Evolutionary conservation across 2,113 vertebrate genomes (phyloP), one percentile per base, ranked within the genome.

Genomic region (Accipiter virgatus): DNA sequence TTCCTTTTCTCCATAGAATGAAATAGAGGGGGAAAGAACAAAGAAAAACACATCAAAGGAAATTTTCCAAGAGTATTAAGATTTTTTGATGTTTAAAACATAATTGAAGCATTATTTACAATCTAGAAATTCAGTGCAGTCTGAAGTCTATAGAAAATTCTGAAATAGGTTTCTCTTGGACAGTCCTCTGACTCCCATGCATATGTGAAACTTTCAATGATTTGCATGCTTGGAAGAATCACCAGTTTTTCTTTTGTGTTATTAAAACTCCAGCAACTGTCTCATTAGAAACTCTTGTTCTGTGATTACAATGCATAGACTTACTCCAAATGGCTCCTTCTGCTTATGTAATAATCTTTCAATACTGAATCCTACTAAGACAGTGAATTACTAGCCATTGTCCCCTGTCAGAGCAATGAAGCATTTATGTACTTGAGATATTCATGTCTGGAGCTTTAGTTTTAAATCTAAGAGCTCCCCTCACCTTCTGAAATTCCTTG

Each of bases 391-490:
- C 48, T 79, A 72, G 31, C 55, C 53, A 89, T 95, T 95, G 48
- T 97, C n/a, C 20, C 74, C 62, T 84, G 43, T 81, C 82, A 94
- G 86, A 94, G 36, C 52, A 95, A 91, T 91, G 65, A 97, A 72
- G 65, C 74, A 68, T 94, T 98, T 89, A 65, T 91, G 59, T 88
- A 84, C 89, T 80, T 72, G 40, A 72, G 56, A 68, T 73, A 78
- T 73, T 89, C 56, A n/a, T 87, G 91, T 92, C 88, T 94, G 43
- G 56, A 96, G 61, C 34, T 94, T 87, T 75, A 87, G 78, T 89
- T 95, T 96, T 95, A 94, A 89, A 81, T 75, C 74, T 96, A 84
- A 85, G 83, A 93, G 66, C 81, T 95, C 62, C n/a, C 50, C 75
- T 94, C 66, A 80, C 62, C 53, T 96, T 89, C 81, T 91, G 65